Conservation (phyloP, 2,888 invertebrate genomes). For the Tiphia femorata region DNA sequence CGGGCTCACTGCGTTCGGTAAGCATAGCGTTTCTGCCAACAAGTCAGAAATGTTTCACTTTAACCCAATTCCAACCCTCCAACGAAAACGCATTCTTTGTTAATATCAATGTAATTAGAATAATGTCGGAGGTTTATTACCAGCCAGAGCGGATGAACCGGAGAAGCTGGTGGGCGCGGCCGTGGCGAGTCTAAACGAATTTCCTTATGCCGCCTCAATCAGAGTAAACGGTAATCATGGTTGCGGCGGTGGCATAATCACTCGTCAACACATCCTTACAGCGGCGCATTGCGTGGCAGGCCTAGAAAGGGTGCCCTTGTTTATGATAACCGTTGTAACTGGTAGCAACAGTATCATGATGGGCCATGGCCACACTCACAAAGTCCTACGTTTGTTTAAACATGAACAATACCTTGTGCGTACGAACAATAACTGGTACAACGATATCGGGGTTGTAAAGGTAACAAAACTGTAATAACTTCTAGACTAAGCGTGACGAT, state of each 20-base stretch:
- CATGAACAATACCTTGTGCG: constrained; percentile 8
- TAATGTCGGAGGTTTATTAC: no score
- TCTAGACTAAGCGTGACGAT: neutral
- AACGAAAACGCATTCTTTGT: no score
- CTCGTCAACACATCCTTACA: constrained; percentile 24
- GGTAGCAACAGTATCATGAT: constrained; percentile 12
- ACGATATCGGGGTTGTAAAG: constrained; percentile 31
- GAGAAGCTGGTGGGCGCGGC: constrained; percentile 22
- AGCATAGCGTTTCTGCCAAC: no score
- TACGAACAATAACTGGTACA: neutral
- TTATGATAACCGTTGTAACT: constrained; percentile 2
- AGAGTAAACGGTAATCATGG: constrained; percentile 6
- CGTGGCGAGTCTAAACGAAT: constrained; percentile 21
- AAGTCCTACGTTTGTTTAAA: neutral
- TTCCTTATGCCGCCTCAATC: constrained; percentile 34
- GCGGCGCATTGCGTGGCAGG: constrained; percentile 36
- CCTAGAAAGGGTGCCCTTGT: neutral
- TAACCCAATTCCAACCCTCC: no score
- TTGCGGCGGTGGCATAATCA: constrained; percentile 37
- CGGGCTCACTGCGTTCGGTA: no score
- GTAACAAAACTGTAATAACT: constrained; percentile 6
- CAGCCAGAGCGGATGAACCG: constrained; percentile 12
- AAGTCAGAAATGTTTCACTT: no score
- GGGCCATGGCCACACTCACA: constrained; percentile 18
- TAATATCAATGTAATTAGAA: no score